Base-by-base conservation (phyloP, 1,140 invertebrate genomes). In the Ceratosolen fusciceps region DNA sequence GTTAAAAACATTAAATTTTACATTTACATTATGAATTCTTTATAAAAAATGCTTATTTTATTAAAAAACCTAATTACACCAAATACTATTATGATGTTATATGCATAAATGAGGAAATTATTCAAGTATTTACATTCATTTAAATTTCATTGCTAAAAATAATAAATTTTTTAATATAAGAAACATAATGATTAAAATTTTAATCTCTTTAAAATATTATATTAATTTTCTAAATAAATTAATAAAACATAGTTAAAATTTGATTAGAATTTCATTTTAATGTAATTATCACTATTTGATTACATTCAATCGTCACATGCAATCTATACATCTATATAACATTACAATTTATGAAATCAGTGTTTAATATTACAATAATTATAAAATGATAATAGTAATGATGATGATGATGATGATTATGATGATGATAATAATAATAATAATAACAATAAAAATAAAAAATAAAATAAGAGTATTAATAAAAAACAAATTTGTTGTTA, bases 271-370 rank as follows among this genome's bases (percentile, higher is more conserved):
- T 74, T 80, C 62, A 75, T 60, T 75, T 80, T 80, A 80, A 80
- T 80, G 52, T 75, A 73, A 75, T 70, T 68, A 78, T 78, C 65
- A 71, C 73, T 80, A 75, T 75, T 75, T 71, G 19, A 80, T 80
- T 80, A 80, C 73, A 80, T 80, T 75, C 62, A 80, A 80, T 79
- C 72, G 78, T 71, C 78, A 75, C 58, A 52, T 71, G 78, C 73
- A 65, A 75, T 75, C 71, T 75, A 80, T 60, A 80, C 65, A 75
- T 75, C 74, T 31, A 70, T 74, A 67, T 75, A 80, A 75, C 49
- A 79, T 74, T 74, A 79, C 70, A 80, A 60, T 70, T 75, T 52
- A 60, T 58, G 54, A 80, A 75, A 79, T 72, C 39, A 58, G 68
- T 43, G 77, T 72, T 72, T 78, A 47, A 39, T 77, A 71, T 31